A percentile compares a stretch with the other conserved stretches of the same genome.
These are phyloP conservation scores for Rhea pennata DNA, from an alignment of 2,113 vertebrate species.

Conservation along the genomic window DNA sequence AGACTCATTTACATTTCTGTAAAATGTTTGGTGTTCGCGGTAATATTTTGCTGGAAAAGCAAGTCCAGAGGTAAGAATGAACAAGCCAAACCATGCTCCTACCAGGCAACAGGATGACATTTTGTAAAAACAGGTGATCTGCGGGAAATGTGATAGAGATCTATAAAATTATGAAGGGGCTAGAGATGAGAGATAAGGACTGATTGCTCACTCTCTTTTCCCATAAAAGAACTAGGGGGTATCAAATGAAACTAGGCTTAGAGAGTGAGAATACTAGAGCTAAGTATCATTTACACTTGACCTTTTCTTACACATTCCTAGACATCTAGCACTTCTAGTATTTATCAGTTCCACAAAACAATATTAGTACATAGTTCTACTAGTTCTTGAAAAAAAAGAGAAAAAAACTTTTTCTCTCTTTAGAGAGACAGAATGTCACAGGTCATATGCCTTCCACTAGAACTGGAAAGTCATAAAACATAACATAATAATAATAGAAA, in stretches of 20 bases:
- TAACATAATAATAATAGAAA: background rate
- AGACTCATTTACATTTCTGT: background rate
- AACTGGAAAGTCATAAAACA: background rate
- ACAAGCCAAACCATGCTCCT: background rate
- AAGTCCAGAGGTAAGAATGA: background rate
- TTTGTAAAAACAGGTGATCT: background rate
- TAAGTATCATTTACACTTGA: background rate
- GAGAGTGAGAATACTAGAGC: background rate
- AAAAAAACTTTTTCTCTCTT: background rate
- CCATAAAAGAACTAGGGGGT: background rate
- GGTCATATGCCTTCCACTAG: background rate
- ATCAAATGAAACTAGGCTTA: background rate
- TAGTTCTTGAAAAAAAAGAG: background rate
- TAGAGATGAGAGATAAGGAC: background rate
- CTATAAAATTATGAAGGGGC: background rate
- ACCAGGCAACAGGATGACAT: background rate
- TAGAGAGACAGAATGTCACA: background rate
- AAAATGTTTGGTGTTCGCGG: background rate
- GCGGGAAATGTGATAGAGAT: background rate
- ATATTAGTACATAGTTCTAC: background rate
- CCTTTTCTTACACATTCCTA: background rate
- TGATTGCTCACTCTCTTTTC: background rate
- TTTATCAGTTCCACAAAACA: background rate
- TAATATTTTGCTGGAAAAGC: background rate
- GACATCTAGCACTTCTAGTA: background rate